Evolutionary conservation across 2,888 invertebrate genomes (phyloP), one percentile per base, ranked within the genome.

Genomic region (Meandrusa payeni): DNA sequence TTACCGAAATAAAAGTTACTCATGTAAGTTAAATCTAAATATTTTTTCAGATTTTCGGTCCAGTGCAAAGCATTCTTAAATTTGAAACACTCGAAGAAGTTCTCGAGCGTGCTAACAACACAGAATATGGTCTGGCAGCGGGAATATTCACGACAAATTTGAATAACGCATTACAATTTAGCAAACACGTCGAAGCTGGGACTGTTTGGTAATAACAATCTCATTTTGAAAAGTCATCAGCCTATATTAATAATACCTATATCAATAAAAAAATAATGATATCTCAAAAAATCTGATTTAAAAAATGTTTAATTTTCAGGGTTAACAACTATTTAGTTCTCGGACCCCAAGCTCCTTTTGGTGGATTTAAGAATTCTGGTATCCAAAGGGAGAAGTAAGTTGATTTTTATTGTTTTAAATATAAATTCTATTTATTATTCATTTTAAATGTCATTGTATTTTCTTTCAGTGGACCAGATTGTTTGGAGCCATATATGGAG

Each of bases 351-450:
- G 90, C 91, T 12, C 95, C 96, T 1, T 96, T 96, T 61, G 96
- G 96, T 26, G 96, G 96, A 19, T 95, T 90, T 70, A 96, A 96
- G 65, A 91, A 92, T 54, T 95, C 95, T 11, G 96, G 96, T 48
- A 88, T 93, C 48, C 95, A 96, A 50, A 66, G 28, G 20, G 28
- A 27, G 20, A 28, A 28, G 27, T 38, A 11, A 12, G 38, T 20
- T 34, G 6, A 34, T 23, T 9, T 34, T 22, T 1, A n/a, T 23
- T 5, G 11, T 4, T 23, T n/a, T 2, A n/a, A 7, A 12, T 15
- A 3, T n/a, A n/a, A n/a, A n/a, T n/a, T 1, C 5, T 1, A 3
- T 3, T 2, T 9, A 9, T n/a, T n/a, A n/a, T n/a, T 2, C 1
- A 23, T 23, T 7, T 6, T 23, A 1, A 7, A 2, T 3, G 9